Percentiles rank a stretch among this genome's conserved stretches.
Conservation (phyloP, 2,888 invertebrate species). For the Aplocera efformata region DNA sequence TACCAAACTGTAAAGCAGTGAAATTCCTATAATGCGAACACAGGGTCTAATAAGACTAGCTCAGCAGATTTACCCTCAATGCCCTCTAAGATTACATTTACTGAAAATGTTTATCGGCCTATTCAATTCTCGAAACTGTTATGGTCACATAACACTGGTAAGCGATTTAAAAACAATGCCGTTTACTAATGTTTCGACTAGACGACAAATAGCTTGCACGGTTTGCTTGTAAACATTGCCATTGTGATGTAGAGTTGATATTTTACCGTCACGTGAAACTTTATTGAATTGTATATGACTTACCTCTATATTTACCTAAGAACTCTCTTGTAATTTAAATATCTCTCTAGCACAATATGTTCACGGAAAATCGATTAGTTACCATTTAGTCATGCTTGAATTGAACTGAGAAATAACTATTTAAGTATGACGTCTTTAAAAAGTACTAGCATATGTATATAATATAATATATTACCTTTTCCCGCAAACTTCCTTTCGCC, state of each 20-base stretch:
- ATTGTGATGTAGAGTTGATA: conserved; percentile 43
- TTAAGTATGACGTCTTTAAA: background rate
- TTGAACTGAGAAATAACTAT: conserved; percentile 1
- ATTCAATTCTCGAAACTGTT: conserved; percentile 15
- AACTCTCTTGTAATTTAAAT: conserved; percentile 10
- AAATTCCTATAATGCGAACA: too few species aligned
- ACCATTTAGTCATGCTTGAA: conserved; percentile 6
- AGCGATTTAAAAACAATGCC: conserved; percentile 27
- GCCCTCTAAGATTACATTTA: conserved; percentile 16
- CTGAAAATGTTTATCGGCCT: conserved; percentile 18
- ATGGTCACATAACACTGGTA: conserved; percentile 23
- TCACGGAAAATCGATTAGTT: conserved; percentile 11
- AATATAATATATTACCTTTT: too few species aligned
- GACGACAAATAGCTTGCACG: conserved; percentile 28
- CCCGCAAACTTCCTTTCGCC: too few species aligned
- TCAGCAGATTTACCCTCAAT: background rate
- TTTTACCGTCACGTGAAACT: conserved; percentile 42
- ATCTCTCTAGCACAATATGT: conserved; percentile 1
- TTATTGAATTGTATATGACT: conserved; percentile 2
- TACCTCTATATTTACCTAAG: conserved; percentile 5
- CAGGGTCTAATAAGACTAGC: too few species aligned
- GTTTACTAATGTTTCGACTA: conserved; percentile 36
- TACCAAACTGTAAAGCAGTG: too few species aligned
- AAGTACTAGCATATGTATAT: too few species aligned
- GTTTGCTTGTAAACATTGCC: conserved; percentile 33